Conservation (phyloP, 2,113 vertebrate genomes). For the Odocoileus virginianus region DNA sequence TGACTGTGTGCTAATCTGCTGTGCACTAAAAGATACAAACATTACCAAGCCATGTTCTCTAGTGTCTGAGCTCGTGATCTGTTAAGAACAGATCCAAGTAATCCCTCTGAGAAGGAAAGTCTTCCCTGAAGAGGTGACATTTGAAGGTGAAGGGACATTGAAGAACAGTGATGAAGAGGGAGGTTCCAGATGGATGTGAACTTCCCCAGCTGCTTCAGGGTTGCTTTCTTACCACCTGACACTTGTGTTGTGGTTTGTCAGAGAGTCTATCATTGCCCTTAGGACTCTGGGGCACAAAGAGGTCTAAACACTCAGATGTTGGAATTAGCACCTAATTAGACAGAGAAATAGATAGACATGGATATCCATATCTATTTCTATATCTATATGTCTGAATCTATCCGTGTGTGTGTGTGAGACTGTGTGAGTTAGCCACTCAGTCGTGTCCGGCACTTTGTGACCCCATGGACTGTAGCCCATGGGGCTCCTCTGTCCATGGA, state of each 20-base stretch:
- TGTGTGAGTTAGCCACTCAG: not conserved
- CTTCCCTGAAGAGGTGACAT: not conserved
- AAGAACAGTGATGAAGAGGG: not conserved
- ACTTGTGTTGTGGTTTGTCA: not conserved
- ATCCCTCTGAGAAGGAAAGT: not conserved
- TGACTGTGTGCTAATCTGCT: not conserved
- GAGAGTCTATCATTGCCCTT: not conserved
- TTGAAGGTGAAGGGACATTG: not conserved
- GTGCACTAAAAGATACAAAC: not conserved
- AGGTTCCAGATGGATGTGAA: not conserved
- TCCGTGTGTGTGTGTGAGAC: too few species aligned
- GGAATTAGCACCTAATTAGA: not conserved
- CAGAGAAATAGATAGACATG: not conserved
- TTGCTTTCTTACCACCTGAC: not conserved
- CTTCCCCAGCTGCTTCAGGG: not conserved
- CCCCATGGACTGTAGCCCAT: not conserved
- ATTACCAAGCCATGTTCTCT: not conserved
- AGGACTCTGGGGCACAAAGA: not conserved
- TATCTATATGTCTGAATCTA: not conserved
- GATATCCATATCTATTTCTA: not conserved
- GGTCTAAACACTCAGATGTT: not conserved
- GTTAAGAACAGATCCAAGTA: not conserved
- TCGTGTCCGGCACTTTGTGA: not conserved
- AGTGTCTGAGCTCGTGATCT: not conserved
- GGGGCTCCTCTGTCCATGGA: not conserved